phyloP scores from a whole-genome alignment of 2,888 invertebrate species.

The Belgica antarctica region DNA sequence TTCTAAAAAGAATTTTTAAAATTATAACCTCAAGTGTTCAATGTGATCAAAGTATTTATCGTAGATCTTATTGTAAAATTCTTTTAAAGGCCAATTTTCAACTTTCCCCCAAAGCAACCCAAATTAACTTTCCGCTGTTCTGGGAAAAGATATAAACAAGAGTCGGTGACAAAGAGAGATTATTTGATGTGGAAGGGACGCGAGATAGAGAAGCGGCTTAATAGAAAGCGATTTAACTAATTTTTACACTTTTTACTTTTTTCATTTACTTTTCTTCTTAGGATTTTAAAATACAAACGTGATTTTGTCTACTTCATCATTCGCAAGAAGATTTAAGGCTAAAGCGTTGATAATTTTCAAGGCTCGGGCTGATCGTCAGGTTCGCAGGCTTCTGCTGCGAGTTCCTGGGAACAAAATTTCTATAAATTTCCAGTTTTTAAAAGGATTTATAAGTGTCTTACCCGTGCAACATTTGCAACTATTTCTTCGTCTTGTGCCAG shows the following conservation, averaged over 20 bases:
- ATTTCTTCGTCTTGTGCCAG: conserved; percentile 56
- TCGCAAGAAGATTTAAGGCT: not conserved
- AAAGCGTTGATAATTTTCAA: not conserved
- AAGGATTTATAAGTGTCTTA: not conserved
- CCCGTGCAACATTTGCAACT: conserved; percentile 31
- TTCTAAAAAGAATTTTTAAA: no score
- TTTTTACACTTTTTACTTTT: conserved; percentile 24
- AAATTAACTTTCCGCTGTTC: no score
- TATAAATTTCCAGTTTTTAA: not conserved
- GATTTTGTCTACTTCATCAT: not conserved
- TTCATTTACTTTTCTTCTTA: not conserved
- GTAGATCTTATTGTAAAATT: no score
- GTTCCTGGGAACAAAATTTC: not conserved
- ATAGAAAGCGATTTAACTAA: not conserved
- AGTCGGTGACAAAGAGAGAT: not conserved
- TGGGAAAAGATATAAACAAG: not conserved
- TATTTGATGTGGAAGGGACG: no score
- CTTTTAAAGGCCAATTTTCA: no score
- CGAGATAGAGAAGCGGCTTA: not conserved
- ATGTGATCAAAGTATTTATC: no score
- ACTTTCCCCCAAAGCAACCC: no score
- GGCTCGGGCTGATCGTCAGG: not conserved
- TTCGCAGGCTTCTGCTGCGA: not conserved
- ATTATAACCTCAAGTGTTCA: no score
- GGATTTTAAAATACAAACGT: not conserved